Base-by-base conservation (phyloP, 2,797 vertebrate species). In the Choloepus didactylus region DNA sequence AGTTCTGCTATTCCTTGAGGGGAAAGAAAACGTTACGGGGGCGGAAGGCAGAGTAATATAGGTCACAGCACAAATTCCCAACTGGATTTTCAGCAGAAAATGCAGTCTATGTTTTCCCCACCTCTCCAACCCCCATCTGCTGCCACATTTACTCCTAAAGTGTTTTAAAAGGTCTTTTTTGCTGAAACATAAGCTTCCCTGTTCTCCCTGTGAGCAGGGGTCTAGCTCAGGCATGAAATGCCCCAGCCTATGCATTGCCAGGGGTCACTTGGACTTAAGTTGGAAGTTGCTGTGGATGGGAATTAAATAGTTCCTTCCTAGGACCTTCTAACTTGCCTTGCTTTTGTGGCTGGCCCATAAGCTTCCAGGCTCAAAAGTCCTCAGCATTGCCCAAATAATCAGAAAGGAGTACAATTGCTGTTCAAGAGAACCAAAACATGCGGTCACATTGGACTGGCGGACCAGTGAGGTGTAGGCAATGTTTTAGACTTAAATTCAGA, bases 51-150 rank as follows among this genome's bases (percentile, higher is more conserved):
- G 25, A 66, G 14, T 1, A 77, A 95, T 86, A 66, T 70, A 84
- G 93, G 96, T 90, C 96, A 35, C 1, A 56, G 96, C 88, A 93
- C 60, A 41, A 8, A 86, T 91, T 89, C 93, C 16, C 51, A 91
- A 2, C 6, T 87, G n/a, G 75, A 35, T 85, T 95, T 80, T 97
- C 70, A 82, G 54, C 66, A 95, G 95, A 77, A 94, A 44, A 38
- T 41, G 12, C 41, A 3, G 15, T 67, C 49, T 29, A 7, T 31
- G 9, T 67, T 92, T 56, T 31, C 75, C 31, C 56, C 49, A 6
- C 56, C 83, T 31, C 66, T 31, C 19, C 9, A 12, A 1, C 12
- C 82, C 35, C 46, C 67, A 31, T 80, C 89, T 75, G 38, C 87
- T 91, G 69, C 88, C 35, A 8, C 46, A 9, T 77, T 88, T 89